These are phyloP conservation scores for Perccottus glenii DNA, from an alignment of 2,113 vertebrate genomes.

Conservation along the genomic window DNA sequence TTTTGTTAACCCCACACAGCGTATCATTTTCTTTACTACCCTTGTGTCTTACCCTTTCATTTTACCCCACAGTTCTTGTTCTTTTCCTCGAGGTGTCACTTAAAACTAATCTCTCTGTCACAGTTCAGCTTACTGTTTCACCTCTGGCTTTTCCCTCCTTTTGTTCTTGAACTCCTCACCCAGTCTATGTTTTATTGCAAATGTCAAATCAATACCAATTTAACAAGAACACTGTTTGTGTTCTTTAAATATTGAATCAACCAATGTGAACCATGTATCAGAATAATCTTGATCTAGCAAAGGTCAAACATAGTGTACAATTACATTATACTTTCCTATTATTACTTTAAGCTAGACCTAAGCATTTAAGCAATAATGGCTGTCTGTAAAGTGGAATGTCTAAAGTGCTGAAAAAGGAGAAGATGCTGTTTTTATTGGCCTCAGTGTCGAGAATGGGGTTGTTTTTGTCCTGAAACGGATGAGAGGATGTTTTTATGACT, in stretches of 20 bases:
- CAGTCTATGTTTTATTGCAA: slow-evolving; percentile 20
- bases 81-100: slow-evolving; percentile 41
- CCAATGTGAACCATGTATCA: neutral
- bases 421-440: slow-evolving; percentile 49
- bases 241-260: slow-evolving; percentile 3
- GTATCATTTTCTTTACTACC: slow-evolving; percentile 11
- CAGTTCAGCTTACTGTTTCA: slow-evolving; percentile 8
- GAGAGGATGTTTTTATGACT: slow-evolving; percentile 50
- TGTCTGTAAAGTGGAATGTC: neutral
- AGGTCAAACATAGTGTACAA: neutral
- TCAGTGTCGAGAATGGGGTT: slow-evolving; percentile 24
- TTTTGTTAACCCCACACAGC: slow-evolving; percentile 31
- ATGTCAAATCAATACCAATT: slow-evolving; percentile 26
- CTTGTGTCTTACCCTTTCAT: slow-evolving; percentile 41
- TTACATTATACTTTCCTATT: no score
- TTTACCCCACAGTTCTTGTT: slow-evolving; percentile 30
- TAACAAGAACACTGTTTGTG: slow-evolving; percentile 6
- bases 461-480: slow-evolving; percentile 33
- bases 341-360: neutral
- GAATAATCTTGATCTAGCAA: neutral
- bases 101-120: slow-evolving; percentile 29
- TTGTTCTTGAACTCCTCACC: slow-evolving; percentile 21
- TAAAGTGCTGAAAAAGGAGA: slow-evolving; percentile 22
- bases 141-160: slow-evolving; percentile 5
- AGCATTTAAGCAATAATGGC: neutral